Evolutionary conservation across 2,888 invertebrate species (phyloP), one percentile per base, ranked within the genome.

Genomic region (Autographa gamma): DNA sequence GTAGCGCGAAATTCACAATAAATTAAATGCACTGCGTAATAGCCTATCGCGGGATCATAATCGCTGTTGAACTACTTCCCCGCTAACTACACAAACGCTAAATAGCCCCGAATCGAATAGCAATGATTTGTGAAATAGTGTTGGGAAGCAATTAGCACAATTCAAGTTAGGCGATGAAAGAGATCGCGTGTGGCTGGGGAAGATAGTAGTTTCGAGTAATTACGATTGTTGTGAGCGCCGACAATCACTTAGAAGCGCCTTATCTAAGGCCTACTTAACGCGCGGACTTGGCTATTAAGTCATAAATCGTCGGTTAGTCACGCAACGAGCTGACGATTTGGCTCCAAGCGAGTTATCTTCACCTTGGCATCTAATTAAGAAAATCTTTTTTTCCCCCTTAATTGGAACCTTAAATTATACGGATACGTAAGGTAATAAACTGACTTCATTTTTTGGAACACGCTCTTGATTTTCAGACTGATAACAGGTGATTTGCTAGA

Each of bases 221-320:
- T 95, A 95, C 95, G 93, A 94, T 95, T 95, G 95, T 95, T 95
- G 95, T 94, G 95, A 94, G 92, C 89, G 92, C 94, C 95, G 95
- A 95, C 95, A 95, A 95, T 95, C 95, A 95, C 95, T 95, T 95
- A 95, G 93, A 93, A 91, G 91, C 92, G 90, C 93, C 95, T 95
- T 95, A 95, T 95, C 95, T 95, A 92, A 94, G 93, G 85, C 92
- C 93, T 95, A 94, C 94, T 95, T 95, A 95, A 93, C 93, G 94
- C 91, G 91, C 92, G 88, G 91, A 91, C 92, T 91, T 87, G 85
- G 90, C 94, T 95, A 95, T 95, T 95, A 95, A 95, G 95, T 94
- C 94, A 95, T 95, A 95, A 95, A 95, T 95, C 93, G 92, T 90
- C 80, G 81, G 79, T 85, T 76, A 91, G 95, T 93, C 95, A 95